A percentile compares a stretch with the other conserved stretches of the same genome.
Conservation (phyloP, 37 sponge, comb jelly and placozoan genomes). For the Ianthella basta region DNA sequence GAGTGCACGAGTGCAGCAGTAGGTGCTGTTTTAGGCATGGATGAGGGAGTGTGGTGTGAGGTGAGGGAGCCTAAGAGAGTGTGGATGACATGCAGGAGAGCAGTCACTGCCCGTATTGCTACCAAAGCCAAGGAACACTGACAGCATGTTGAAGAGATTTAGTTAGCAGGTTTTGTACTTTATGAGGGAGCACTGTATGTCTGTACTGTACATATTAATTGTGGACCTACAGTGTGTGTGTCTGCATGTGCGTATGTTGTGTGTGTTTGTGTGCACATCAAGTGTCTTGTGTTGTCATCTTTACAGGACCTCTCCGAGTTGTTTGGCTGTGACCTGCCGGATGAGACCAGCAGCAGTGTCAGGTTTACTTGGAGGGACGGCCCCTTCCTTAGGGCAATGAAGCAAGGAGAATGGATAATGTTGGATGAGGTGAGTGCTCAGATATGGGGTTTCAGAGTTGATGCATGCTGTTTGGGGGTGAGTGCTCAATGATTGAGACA, state of each 20-base stretch:
- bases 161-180: too few species aligned
- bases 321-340: slow-evolving; percentile 96
- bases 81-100: too few species aligned
- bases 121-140: too few species aligned
- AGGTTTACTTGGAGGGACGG: slow-evolving; percentile 97
- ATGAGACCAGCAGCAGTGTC: slow-evolving; percentile 71
- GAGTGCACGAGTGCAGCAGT: slow-evolving; percentile 2
- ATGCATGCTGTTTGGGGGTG: neutral
- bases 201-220: too few species aligned
- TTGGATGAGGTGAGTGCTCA: slow-evolving; percentile 87
- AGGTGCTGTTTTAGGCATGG: too few species aligned
- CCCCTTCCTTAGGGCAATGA: slow-evolving; percentile 93
- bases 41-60: too few species aligned
- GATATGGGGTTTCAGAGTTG: neutral
- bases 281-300: too few species aligned
- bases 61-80: too few species aligned
- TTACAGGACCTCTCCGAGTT: slow-evolving; percentile 92
- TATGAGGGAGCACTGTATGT: too few species aligned
- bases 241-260: neutral
- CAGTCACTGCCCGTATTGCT: too few species aligned
- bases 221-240: slow-evolving; percentile 5
- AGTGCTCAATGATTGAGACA: neutral
- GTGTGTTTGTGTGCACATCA: neutral
- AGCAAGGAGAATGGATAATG: slow-evolving; percentile 88
- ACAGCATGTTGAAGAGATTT: neutral